phyloP scores from a whole-genome alignment of 2,113 vertebrate genomes.

The Furnarius figulus region DNA sequence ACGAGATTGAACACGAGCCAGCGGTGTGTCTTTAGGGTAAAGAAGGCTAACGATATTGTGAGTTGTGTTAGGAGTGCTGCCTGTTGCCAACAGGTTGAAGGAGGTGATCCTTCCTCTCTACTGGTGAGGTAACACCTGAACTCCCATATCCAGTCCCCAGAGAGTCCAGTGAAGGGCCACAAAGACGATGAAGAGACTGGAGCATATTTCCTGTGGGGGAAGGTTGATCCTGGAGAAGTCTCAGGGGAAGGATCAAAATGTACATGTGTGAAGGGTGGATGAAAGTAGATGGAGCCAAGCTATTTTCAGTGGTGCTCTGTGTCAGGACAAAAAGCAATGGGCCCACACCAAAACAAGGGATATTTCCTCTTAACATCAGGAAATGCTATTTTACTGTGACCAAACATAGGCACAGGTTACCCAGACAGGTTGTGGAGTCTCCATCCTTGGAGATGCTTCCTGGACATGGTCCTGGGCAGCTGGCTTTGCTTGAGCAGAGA shows the following conservation, averaged over 20 bases:
- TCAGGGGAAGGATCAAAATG: neutral
- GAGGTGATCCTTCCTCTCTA: neutral
- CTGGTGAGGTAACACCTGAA: neutral
- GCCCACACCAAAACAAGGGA: neutral
- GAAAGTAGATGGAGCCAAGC: neutral
- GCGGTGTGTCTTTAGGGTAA: neutral
- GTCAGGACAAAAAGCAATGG: neutral
- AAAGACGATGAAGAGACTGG: neutral
- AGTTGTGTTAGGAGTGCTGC: neutral
- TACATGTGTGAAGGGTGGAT: neutral
- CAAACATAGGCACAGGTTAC: neutral
- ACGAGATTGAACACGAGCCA: neutral
- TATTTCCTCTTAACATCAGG: neutral
- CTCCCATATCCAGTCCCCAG: neutral
- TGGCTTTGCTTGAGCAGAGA: neutral
- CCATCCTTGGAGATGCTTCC: neutral
- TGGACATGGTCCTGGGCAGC: neutral
- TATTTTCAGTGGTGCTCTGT: neutral
- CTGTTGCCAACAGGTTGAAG: neutral
- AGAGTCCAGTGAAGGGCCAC: neutral
- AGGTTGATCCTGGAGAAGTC: neutral
- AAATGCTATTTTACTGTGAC: neutral
- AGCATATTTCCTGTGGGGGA: neutral
- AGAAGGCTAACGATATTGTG: neutral
- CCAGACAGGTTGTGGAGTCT: neutral